A percentile compares a stretch with the other conserved stretches of the same genome.
phyloP scores from a whole-genome alignment of 1,140 invertebrate species.

The Onthophagus taurus region DNA sequence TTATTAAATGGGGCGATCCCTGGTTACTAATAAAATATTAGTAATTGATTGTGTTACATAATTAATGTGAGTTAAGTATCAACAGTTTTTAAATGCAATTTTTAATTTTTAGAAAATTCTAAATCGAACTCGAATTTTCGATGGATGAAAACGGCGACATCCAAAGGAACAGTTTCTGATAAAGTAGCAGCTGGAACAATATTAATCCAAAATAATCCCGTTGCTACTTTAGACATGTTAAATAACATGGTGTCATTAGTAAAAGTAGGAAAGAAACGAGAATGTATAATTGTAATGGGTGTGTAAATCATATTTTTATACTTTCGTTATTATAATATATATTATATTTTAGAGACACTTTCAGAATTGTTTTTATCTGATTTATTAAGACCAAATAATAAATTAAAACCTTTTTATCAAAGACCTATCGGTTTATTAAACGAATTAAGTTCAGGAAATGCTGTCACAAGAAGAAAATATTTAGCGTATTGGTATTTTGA shows the following conservation, averaged over 20 bases:
- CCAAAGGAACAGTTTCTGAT: constrained; percentile 72
- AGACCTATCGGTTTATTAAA: constrained; percentile 47
- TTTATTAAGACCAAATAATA: constrained; percentile 60
- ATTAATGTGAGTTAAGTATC: too few species aligned
- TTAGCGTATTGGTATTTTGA: constrained; percentile 69
- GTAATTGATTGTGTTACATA: too few species aligned
- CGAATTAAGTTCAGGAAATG: constrained; percentile 43
- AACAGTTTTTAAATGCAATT: too few species aligned
- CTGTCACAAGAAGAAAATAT: constrained; percentile 44
- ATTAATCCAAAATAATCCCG: constrained; percentile 73
- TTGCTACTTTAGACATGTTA: constrained; percentile 66
- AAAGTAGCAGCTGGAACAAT: constrained; percentile 78
- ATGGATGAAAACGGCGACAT: constrained; percentile 75
- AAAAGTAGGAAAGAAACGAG: constrained; percentile 70
- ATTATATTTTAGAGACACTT: constrained; percentile 48
- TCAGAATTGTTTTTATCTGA: constrained; percentile 70
- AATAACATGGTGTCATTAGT: constrained; percentile 67
- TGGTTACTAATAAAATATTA: too few species aligned
- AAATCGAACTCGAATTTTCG: constrained; percentile 45
- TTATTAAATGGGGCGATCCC: too few species aligned
- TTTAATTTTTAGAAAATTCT: constrained; percentile 38
- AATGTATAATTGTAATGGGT: constrained; percentile 56
- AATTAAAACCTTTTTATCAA: constrained; percentile 64
- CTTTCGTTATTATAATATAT: not conserved
- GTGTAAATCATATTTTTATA: constrained; percentile 21